A percentile compares a stretch with the other conserved stretches of the same genome.
Conservation (phyloP, 1,140 invertebrate genomes). For the Drosophila nigromelanica region DNA sequence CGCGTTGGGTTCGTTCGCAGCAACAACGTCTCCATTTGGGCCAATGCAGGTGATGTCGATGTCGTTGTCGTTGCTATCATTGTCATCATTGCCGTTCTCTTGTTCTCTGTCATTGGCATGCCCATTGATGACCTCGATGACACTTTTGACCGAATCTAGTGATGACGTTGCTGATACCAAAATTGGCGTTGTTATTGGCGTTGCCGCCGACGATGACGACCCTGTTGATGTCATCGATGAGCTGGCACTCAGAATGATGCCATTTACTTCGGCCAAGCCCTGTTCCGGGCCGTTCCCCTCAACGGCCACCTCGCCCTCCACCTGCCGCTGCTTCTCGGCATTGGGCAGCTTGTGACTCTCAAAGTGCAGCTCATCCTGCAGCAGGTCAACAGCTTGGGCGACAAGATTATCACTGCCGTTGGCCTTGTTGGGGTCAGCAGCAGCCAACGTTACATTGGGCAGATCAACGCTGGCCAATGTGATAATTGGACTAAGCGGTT, state of each 20-base stretch:
- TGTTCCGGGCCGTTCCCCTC: background rate
- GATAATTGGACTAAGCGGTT: conserved; percentile 51
- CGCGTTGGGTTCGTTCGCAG: conserved; percentile 12
- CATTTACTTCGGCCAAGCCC: conserved; percentile 16
- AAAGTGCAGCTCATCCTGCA: conserved; percentile 65
- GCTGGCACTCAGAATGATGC: conserved; percentile 50
- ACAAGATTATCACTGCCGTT: conserved; percentile 23
- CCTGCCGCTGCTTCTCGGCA: conserved; percentile 32
- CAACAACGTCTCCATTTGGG: conserved; percentile 9
- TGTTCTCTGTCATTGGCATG: conserved; percentile 23
- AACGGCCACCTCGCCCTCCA: conserved; percentile 10
- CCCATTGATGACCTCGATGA: conserved; percentile 75
- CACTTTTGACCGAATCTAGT: conserved; percentile 79
- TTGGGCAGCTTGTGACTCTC: conserved; percentile 79
- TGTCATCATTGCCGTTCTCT: conserved; percentile 26
- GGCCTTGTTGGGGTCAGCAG: conserved; percentile 4
- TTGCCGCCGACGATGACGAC: conserved; percentile 52
- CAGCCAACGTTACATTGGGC: conserved; percentile 50
- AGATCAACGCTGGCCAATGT: conserved; percentile 73
- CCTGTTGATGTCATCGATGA: conserved; percentile 57
- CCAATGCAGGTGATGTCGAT: conserved; percentile 15
- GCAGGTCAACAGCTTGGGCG: conserved; percentile 54
- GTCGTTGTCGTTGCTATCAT: conserved; percentile 33
- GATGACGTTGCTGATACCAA: conserved; percentile 79
- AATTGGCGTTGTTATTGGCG: conserved; percentile 72